A percentile compares a stretch with the other conserved stretches of the same genome.
Evolutionary conservation across 2,113 vertebrate genomes (phyloP).

Genomic region (Benitochromis conjunctus): DNA sequence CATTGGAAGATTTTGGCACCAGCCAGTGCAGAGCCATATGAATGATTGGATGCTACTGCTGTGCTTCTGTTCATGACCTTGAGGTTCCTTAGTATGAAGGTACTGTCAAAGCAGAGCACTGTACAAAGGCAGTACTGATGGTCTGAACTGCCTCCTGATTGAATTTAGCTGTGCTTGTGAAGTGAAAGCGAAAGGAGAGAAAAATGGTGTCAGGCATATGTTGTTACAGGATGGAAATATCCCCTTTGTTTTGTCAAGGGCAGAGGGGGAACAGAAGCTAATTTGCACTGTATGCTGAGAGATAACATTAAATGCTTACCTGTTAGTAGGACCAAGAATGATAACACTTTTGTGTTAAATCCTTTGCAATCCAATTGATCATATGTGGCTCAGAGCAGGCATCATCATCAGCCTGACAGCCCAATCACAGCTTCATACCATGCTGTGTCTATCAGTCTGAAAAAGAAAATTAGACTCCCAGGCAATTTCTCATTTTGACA

Average conservation of each 20-base stretch:
- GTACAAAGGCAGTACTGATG: not conserved
- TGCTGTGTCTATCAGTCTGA: not conserved
- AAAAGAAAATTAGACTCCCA: not conserved
- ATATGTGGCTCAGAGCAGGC: not conserved
- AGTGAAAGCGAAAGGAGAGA: not conserved
- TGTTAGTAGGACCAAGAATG: not conserved
- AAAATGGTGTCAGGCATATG: not conserved
- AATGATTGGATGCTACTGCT: not conserved
- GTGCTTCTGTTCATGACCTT: constrained; percentile 24
- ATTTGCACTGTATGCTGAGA: not conserved
- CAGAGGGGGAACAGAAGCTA: not conserved
- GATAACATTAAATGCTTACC: not conserved
- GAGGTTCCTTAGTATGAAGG: not conserved
- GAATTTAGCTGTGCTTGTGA: not conserved
- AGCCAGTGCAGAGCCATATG: not conserved
- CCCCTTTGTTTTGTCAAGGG: constrained; percentile 31
- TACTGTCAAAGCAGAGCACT: not conserved
- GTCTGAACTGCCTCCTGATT: not conserved
- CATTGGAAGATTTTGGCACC: not conserved
- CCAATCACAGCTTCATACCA: not conserved
- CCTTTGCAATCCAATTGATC: not conserved
- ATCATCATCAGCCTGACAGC: not conserved
- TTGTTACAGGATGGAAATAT: not conserved
- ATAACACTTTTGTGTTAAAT: not conserved
- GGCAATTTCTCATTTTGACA: not conserved